These are phyloP conservation scores for Lutraria lutraria DNA, from an alignment of 2,888 invertebrate species.

Conservation along the genomic window DNA sequence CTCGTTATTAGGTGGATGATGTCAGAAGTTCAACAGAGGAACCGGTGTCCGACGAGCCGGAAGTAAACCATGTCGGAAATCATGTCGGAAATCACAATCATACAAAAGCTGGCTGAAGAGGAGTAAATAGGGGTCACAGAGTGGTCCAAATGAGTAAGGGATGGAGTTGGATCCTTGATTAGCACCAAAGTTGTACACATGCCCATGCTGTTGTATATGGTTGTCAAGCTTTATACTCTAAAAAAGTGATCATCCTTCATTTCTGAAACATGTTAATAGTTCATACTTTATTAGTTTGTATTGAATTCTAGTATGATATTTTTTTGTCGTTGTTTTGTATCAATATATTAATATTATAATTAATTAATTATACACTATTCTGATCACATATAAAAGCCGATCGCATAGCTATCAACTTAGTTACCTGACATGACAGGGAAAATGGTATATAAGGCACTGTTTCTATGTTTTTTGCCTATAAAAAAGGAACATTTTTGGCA, in stretches of 20 bases:
- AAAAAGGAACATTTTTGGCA: background rate
- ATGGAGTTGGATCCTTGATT: background rate
- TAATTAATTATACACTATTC: background rate
- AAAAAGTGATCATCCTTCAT: background rate
- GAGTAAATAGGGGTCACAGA: background rate
- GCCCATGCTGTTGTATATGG: background rate
- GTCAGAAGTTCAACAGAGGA: constrained; percentile 73
- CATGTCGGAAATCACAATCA: constrained; percentile 57
- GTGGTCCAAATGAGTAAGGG: background rate
- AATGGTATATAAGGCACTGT: too few species aligned
- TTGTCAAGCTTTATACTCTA: background rate
- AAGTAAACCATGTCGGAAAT: constrained; percentile 49
- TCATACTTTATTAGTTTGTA: background rate
- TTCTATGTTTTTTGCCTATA: background rate
- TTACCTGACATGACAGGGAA: too few species aligned
- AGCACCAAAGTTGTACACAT: background rate
- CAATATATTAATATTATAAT: background rate
- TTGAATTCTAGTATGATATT: constrained; percentile 5
- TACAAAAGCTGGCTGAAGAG: constrained; percentile 33
- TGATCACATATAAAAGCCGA: background rate
- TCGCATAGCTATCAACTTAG: background rate
- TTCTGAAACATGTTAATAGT: background rate
- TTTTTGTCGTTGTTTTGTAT: background rate
- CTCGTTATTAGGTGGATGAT: constrained; percentile 67
- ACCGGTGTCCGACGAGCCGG: constrained; percentile 67